Conservation (phyloP, 1,140 invertebrate genomes). For the Calliopsis andreniformis region DNA sequence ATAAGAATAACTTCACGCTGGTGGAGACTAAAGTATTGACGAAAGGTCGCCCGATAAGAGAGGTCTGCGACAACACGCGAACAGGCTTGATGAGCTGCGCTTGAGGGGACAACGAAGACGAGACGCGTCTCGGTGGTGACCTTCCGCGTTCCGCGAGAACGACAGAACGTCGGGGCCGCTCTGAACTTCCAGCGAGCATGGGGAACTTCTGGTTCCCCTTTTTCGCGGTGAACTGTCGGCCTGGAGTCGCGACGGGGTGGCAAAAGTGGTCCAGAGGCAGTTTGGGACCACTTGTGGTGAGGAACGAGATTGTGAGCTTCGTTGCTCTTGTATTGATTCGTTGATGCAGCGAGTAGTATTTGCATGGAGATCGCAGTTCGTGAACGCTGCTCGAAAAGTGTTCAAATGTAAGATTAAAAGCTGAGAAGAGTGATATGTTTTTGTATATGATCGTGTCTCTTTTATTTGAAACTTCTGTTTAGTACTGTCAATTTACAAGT, state of each 20-base stretch:
- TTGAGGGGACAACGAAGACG: conserved; percentile 30
- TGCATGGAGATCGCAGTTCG: conserved; percentile 23
- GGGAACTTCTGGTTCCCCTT: not conserved
- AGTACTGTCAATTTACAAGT: conserved; percentile 28
- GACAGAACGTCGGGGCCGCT: not conserved
- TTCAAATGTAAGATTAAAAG: not conserved
- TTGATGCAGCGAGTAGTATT: too few relatives aligned
- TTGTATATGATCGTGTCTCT: conserved; percentile 19
- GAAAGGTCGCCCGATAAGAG: conserved; percentile 66
- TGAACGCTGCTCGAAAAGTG: not conserved
- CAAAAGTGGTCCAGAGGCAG: too few relatives aligned
- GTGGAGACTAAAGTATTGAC: conserved; percentile 46
- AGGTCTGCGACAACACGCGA: conserved; percentile 70
- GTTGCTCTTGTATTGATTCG: too few relatives aligned
- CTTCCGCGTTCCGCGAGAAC: not conserved
- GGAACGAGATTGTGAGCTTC: too few relatives aligned
- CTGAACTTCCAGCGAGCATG: not conserved
- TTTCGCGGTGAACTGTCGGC: too few relatives aligned
- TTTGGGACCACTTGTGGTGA: too few relatives aligned
- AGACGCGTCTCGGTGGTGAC: conserved; percentile 6
- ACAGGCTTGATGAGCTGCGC: conserved; percentile 72
- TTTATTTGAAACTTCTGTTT: conserved; percentile 17
- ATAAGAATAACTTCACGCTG: conserved; percentile 72
- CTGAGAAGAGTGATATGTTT: conserved; percentile 24
- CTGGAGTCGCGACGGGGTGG: too few relatives aligned